Evolutionary conservation across 2,888 invertebrate species (phyloP).

Genomic region (Lucinisca nassula): DNA sequence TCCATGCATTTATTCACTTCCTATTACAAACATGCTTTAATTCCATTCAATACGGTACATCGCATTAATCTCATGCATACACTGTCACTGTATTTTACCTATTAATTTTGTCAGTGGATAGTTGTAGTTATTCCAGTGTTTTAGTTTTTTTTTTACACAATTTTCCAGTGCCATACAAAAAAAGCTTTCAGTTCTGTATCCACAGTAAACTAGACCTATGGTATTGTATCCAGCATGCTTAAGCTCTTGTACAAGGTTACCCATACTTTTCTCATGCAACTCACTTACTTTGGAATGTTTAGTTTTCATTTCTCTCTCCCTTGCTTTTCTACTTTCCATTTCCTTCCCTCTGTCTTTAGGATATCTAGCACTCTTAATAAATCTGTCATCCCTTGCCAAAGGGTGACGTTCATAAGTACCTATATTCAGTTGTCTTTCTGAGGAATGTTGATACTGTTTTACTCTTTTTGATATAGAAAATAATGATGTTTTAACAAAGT

Average conservation of each 20-base stretch:
- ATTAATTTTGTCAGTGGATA: too few relatives aligned
- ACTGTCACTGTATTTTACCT: too few relatives aligned
- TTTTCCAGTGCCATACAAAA: too few relatives aligned
- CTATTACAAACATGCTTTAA: too few relatives aligned
- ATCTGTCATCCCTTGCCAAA: constrained; percentile 52
- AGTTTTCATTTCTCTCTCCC: not conserved
- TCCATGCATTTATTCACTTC: too few relatives aligned
- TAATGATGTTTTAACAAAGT: constrained; percentile 1
- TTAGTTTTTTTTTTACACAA: too few relatives aligned
- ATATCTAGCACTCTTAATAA: constrained; percentile 30
- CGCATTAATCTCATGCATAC: too few relatives aligned
- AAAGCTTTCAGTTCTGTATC: too few relatives aligned
- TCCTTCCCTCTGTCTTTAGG: constrained; percentile 63
- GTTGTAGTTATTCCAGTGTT: too few relatives aligned
- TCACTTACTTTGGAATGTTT: constrained; percentile 69
- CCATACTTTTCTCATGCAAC: constrained; percentile 12
- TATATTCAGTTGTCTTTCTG: constrained; percentile 3
- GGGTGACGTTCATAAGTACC: constrained; percentile 46
- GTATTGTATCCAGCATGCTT: too few relatives aligned
- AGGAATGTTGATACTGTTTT: not conserved
- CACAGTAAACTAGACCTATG: too few relatives aligned
- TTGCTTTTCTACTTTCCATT: not conserved
- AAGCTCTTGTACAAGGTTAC: not conserved
- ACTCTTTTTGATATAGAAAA: not conserved
- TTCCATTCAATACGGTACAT: too few relatives aligned